Evolutionary conservation across 1,140 invertebrate species (phyloP), one percentile per base, ranked within the genome.

Genomic region (Bombus huntii): DNA sequence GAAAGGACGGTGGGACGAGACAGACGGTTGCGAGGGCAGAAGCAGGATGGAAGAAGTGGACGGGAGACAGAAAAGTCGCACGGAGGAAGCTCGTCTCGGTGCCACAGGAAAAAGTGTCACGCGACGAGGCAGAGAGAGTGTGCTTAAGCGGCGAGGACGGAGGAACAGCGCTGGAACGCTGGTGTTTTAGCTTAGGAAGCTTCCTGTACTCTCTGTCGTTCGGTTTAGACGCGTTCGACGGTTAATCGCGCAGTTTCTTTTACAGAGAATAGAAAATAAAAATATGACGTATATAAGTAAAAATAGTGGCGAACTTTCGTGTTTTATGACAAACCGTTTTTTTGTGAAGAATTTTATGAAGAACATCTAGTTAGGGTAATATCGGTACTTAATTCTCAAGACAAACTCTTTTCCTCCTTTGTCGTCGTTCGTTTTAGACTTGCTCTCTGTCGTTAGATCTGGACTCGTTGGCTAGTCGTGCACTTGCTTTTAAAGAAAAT

Each of bases 51-150:
- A n/a, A 42, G 68, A 42, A n/a, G 73, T 53, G 73, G 73, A 75
- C 44, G 42, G 71, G n/a, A 31, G 81, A 78, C 44, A 68, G 81
- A 83, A 83, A 83, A 83, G 62, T 83, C 44, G 37, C 81, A 78
- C 81, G 44, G 31, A 83, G 81, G 81, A 78, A 83, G 81, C 44
- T 83, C 62, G 72, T 73, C 65, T 66, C 65, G 77, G n/a, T 44
- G 57, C 12, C 74, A 37, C 74, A 37, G 57, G 37, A 77, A 77
- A 77, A 77, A 75, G 44, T 75, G 73, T 75, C 73, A 75, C 73
- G 44, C 47, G 8, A 22, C 4, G 73, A 53, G 44, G 5, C 3
- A 34, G 44, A 34, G 13, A 22, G 28, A 53, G 73, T 25, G 42
- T 47, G 42, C 25, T 72, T 72, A 42, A 42, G 13, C 28, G 28